Conservation (phyloP, 2,113 vertebrate species). For the Pachypanchax playfairii region DNA sequence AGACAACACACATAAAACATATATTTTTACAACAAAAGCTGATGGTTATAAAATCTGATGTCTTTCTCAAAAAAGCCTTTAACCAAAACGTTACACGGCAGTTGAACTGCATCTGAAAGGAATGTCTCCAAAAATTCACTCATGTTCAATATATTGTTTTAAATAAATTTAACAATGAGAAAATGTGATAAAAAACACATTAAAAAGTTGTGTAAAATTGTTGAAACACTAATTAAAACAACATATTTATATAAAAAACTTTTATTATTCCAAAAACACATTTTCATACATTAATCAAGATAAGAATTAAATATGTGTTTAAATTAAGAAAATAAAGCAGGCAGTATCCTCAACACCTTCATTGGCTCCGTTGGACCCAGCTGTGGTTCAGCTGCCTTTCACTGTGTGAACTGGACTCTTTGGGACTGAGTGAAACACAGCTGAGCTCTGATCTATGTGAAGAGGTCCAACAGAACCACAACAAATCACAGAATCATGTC, state of each 20-base stretch:
- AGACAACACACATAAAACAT: too few relatives aligned
- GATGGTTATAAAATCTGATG: too few relatives aligned
- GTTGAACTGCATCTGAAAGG: too few relatives aligned
- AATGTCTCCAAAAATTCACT: too few relatives aligned
- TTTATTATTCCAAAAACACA: slow-evolving; percentile 59
- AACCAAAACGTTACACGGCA: too few relatives aligned
- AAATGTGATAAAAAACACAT: too few relatives aligned
- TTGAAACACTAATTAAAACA: neutral
- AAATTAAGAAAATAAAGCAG: slow-evolving; percentile 47
- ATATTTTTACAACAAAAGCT: too few relatives aligned
- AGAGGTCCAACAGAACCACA: neutral
- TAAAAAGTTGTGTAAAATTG: neutral
- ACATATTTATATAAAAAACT: slow-evolving; percentile 41
- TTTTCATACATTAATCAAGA: slow-evolving; percentile 48
- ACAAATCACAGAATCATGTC: slow-evolving; percentile 1
- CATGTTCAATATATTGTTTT: too few relatives aligned
- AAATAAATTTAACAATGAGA: too few relatives aligned
- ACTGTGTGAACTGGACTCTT: neutral
- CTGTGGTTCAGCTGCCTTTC: slow-evolving; percentile 1
- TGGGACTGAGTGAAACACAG: slow-evolving; percentile 7
- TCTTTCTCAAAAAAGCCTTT: too few relatives aligned
- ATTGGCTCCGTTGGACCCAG: neutral
- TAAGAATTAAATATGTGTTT: slow-evolving; percentile 54
- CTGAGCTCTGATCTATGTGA: neutral
- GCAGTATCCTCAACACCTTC: slow-evolving; percentile 48